phyloP scores from a whole-genome alignment of 2,113 vertebrate genomes.

The Thomomys bottae region DNA sequence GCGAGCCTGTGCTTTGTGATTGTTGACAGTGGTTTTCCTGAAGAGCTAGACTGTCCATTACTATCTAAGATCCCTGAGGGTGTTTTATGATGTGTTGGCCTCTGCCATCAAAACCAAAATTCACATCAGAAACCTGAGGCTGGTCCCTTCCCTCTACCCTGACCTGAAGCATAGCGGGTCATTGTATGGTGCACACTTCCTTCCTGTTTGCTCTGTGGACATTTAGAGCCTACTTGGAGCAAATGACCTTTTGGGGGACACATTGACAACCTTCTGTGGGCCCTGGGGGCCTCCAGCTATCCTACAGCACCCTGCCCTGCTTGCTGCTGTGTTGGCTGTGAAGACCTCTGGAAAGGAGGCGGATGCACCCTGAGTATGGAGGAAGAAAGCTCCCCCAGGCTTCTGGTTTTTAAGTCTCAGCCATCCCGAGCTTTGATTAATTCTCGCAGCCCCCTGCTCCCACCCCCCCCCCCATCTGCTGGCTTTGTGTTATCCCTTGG shows the following conservation, averaged over 20 bases:
- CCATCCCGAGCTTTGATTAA: neutral
- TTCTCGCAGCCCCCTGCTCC: neutral
- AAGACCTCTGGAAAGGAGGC: neutral
- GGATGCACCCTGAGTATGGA: neutral
- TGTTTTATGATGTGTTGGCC: neutral
- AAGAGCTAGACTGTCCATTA: neutral
- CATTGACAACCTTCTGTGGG: neutral
- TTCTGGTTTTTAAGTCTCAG: neutral
- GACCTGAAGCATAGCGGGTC: neutral
- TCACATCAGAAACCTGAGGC: neutral
- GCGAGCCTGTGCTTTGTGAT: neutral
- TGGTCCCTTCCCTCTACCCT: neutral
- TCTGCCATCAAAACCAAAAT: neutral
- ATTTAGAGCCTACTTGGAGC: neutral
- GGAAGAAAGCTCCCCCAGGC: neutral
- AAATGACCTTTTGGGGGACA: neutral
- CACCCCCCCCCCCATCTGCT: no score
- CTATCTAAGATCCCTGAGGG: neutral
- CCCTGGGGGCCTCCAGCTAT: no score
- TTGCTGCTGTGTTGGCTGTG: neutral
- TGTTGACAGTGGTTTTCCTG: neutral
- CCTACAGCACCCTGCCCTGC: neutral
- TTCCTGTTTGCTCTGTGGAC: neutral
- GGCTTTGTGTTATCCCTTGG: neutral
- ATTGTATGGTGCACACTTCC: neutral